Evolutionary conservation across 2,888 invertebrate genomes (phyloP).

Genomic region (Leucoptera coffeella): DNA sequence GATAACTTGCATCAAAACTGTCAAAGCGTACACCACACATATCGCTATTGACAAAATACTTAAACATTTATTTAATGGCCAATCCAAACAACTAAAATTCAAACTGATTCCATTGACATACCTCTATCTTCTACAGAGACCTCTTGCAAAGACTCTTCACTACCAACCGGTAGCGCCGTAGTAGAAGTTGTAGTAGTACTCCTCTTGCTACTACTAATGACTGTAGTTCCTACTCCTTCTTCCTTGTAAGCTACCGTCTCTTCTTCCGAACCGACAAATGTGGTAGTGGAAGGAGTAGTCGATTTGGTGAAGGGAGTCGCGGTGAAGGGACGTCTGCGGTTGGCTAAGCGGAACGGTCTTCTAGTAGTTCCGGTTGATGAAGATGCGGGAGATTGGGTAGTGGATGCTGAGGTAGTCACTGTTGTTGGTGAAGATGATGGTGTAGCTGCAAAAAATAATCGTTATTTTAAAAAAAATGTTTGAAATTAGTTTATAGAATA

Average conservation of each 20-base stretch:
- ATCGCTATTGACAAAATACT: no score
- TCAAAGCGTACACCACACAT: no score
- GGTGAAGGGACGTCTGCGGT: constrained; percentile 17
- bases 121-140: constrained; percentile 24
- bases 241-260: no score
- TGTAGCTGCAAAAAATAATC: no score
- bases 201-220: no score
- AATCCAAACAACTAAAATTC: no score
- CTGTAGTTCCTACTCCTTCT: no score
- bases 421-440: constrained; percentile 4
- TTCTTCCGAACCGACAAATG: not conserved
- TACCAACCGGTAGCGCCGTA: constrained; percentile 12
- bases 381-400: not conserved
- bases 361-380: constrained; percentile 12
- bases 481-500: no score
- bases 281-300: constrained; percentile 1
- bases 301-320: not conserved
- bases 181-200: constrained; percentile 4
- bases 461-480: no score
- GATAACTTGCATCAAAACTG: no score
- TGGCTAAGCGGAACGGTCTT: constrained; percentile 27
- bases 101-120: no score
- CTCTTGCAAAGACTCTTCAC: constrained; percentile 26
- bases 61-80: not conserved
- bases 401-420: not conserved